Evolutionary conservation across 2,113 vertebrate genomes (phyloP).

Genomic region (Archocentrus centrarchus): DNA sequence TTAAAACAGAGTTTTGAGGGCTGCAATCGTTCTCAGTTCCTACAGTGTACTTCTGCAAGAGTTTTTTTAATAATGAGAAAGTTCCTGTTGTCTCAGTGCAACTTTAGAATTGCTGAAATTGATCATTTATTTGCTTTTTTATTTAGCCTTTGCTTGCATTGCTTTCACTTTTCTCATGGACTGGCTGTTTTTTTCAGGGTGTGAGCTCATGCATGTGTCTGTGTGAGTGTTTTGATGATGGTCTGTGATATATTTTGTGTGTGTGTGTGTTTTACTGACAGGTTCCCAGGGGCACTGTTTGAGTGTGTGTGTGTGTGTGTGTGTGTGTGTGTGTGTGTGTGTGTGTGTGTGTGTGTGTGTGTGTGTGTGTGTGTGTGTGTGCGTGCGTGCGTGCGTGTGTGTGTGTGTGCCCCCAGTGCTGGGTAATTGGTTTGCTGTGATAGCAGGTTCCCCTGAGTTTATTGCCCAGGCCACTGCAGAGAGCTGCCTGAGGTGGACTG

Average conservation of each 20-base stretch:
- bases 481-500: slow-evolving; percentile 36
- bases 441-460: slow-evolving; percentile 48
- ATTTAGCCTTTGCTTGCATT: neutral
- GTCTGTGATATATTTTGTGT: neutral
- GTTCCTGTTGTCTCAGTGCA: neutral
- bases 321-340: neutral
- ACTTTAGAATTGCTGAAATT: neutral
- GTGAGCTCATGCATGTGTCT: neutral
- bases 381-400: neutral
- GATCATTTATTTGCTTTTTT: neutral
- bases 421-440: slow-evolving; percentile 61
- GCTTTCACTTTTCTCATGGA: neutral
- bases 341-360: slow-evolving; percentile 9
- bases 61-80: neutral
- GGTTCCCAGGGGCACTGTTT: slow-evolving; percentile 3
- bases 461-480: slow-evolving; percentile 40
- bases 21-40: neutral
- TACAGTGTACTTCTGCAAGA: neutral
- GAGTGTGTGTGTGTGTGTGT: no score
- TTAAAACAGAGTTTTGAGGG: neutral
- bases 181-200: no score
- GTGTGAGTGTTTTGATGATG: neutral
- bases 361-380: no score
- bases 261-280: slow-evolving; percentile 18
- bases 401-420: slow-evolving; percentile 13